Conservation (phyloP, 2,113 vertebrate genomes). For the Lampris megalopsis region DNA sequence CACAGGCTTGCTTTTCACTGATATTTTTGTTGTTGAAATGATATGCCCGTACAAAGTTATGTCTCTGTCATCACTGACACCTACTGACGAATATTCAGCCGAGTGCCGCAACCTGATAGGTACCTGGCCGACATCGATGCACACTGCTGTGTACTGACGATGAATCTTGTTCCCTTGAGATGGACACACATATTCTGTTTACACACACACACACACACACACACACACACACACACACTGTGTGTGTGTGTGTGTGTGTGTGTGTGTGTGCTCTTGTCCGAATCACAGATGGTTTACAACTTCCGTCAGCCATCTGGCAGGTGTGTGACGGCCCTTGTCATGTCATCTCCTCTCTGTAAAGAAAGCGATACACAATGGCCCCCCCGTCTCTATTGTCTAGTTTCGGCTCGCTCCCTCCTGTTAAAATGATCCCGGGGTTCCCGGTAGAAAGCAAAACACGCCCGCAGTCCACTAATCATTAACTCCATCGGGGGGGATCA, state of each 20-base stretch:
- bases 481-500: slow-evolving; percentile 29
- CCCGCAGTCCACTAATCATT: slow-evolving; percentile 54
- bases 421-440: slow-evolving; percentile 27
- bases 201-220: too few species aligned
- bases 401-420: slow-evolving; percentile 48
- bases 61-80: not conserved
- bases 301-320: slow-evolving; percentile 88
- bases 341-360: slow-evolving; percentile 80
- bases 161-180: not conserved
- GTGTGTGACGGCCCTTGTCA: slow-evolving; percentile 71
- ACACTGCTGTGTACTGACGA: not conserved
- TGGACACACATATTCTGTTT: not conserved
- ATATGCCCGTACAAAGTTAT: not conserved
- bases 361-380: slow-evolving; percentile 60
- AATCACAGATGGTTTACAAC: slow-evolving; percentile 88
- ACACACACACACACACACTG: not conserved
- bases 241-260: not conserved
- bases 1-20: too few species aligned
- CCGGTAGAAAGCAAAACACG: slow-evolving; percentile 43
- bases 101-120: not conserved
- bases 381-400: slow-evolving; percentile 51
- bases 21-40: not conserved
- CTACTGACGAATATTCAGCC: not conserved
- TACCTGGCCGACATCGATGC: slow-evolving; percentile 1
- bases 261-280: slow-evolving; percentile 49